phyloP scores from a whole-genome alignment of 1,140 invertebrate species.

The Drosophila varians region DNA sequence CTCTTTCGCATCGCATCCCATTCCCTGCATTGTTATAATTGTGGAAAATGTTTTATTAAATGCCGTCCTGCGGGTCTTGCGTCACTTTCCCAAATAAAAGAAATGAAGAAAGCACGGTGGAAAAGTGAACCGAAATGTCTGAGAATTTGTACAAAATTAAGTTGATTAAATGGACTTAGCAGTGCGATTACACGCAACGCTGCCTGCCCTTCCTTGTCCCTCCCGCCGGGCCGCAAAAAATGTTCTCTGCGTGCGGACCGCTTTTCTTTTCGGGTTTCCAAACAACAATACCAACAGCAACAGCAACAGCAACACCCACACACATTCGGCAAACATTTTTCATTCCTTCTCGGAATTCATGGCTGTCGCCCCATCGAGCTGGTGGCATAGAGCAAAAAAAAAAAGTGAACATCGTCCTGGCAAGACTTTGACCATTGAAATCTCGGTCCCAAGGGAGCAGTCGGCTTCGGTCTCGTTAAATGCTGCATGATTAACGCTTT shows the following conservation, averaged over 20 bases:
- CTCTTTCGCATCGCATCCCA: too few species aligned
- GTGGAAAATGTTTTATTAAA: conserved; percentile 67
- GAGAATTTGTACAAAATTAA: conserved; percentile 80
- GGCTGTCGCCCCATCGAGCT: conserved; percentile 50
- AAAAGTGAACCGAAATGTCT: conserved; percentile 61
- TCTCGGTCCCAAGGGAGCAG: conserved; percentile 62
- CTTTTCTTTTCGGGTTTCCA: conserved; percentile 25
- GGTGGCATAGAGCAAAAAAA: conserved; percentile 3
- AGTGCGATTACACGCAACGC: conserved; percentile 75
- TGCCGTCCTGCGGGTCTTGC: conserved; percentile 56
- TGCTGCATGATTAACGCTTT: conserved; percentile 80
- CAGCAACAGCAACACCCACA: conserved; percentile 7
- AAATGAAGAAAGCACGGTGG: conserved; percentile 15
- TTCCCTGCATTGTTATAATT: conserved; percentile 40
- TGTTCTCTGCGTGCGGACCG: conserved; percentile 42
- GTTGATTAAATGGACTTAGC: conserved; percentile 81
- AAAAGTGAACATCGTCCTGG: conserved; percentile 1
- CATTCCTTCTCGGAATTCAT: conserved; percentile 56
- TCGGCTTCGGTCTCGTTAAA: conserved; percentile 66
- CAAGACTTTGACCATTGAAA: conserved; percentile 73
- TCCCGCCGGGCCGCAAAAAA: neutral
- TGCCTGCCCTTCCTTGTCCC: conserved; percentile 18
- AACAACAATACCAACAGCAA: conserved; percentile 17
- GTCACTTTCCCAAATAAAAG: conserved; percentile 44
- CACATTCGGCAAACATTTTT: conserved; percentile 56